Conservation (phyloP, 2,113 vertebrate genomes). For the Brachyhypopomus gauderio region DNA sequence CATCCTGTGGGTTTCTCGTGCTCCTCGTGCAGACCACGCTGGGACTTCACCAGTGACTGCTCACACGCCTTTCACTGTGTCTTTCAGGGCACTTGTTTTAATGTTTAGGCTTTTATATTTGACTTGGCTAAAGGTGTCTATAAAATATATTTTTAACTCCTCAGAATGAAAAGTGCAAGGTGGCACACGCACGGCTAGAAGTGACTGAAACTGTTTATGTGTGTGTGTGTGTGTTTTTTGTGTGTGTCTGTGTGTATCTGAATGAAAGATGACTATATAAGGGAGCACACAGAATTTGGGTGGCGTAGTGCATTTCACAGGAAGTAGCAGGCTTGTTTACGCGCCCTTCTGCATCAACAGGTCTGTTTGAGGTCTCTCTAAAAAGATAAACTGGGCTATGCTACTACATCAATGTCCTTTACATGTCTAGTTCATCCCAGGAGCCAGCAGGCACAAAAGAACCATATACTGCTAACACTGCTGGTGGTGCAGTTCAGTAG, state of each 20-base stretch:
- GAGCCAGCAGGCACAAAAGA: slow-evolving; percentile 40
- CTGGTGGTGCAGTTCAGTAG: slow-evolving; percentile 25
- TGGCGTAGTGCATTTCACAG: slow-evolving; percentile 65
- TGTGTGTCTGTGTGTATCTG: slow-evolving; percentile 41
- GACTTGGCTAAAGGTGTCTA: slow-evolving; percentile 58
- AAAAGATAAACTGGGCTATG: slow-evolving; percentile 45
- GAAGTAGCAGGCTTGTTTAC: slow-evolving; percentile 71
- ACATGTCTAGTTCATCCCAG: slow-evolving; percentile 30
- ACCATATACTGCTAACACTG: slow-evolving; percentile 38
- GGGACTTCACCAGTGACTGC: not conserved
- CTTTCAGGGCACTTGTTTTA: slow-evolving; percentile 59
- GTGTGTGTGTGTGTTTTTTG: slow-evolving; percentile 38
- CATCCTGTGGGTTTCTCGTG: not conserved
- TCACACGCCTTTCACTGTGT: slow-evolving; percentile 17
- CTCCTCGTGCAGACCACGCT: not conserved
- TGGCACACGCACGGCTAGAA: slow-evolving; percentile 51
- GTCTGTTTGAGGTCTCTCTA: slow-evolving; percentile 46
- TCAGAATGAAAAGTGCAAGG: slow-evolving; percentile 57
- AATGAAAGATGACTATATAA: slow-evolving; percentile 43
- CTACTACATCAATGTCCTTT: slow-evolving; percentile 37
- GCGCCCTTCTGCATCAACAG: slow-evolving; percentile 68
- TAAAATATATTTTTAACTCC: slow-evolving; percentile 66
- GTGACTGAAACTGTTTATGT: slow-evolving; percentile 60
- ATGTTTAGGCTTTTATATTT: slow-evolving; percentile 64
- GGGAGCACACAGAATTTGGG: slow-evolving; percentile 61